Evolutionary conservation across 2,113 vertebrate genomes (phyloP).

Genomic region (Gavialis gangeticus): DNA sequence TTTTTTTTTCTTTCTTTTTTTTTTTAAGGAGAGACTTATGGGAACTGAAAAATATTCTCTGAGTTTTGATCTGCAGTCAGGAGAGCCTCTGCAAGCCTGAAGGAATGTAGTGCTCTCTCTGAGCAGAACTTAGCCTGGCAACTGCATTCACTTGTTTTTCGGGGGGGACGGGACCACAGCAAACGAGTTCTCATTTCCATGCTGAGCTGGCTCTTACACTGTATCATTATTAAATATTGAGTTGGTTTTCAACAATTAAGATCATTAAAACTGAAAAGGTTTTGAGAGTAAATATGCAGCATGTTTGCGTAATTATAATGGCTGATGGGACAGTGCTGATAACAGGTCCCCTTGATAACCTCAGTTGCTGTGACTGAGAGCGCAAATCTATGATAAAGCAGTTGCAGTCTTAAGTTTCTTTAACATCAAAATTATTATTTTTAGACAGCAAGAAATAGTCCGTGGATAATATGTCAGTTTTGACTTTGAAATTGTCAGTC

Average conservation of each 20-base stretch:
- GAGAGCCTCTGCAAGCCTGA: not conserved
- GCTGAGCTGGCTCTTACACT: not conserved
- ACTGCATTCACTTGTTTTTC: not conserved
- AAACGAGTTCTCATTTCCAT: not conserved
- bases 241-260: not conserved
- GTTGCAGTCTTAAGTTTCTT: constrained; percentile 16
- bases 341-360: not conserved
- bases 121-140: not conserved
- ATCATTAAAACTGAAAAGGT: not conserved
- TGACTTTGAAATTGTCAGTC: constrained; percentile 11
- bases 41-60: not conserved
- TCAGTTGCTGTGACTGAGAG: not conserved
- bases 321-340: not conserved
- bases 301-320: not conserved
- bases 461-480: not conserved
- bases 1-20: not conserved
- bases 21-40: not conserved
- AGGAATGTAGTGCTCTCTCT: not conserved
- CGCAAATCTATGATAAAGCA: not conserved
- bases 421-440: constrained; percentile 2
- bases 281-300: not conserved
- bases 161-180: not conserved
- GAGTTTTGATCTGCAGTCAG: not conserved
- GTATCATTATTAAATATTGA: not conserved
- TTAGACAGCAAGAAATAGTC: not conserved